Percentiles rank a stretch among this genome's conserved stretches.
Evolutionary conservation across 2,888 invertebrate genomes (phyloP).

Genomic region (Drosophila seclusa): DNA sequence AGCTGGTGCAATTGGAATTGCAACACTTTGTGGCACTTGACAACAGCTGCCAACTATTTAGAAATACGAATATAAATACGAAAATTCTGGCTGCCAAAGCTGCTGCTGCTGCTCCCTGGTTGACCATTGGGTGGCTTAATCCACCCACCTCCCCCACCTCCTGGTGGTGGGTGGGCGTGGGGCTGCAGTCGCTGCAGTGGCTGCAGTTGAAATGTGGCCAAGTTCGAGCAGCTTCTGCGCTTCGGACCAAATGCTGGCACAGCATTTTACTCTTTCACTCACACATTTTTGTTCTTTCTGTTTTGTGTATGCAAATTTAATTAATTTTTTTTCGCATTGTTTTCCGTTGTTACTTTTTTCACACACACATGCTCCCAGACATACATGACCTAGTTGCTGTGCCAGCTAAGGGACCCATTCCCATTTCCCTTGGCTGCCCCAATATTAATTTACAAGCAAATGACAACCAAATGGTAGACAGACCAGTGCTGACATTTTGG

Average conservation of each 20-base stretch:
- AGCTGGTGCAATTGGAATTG: conserved; percentile 54
- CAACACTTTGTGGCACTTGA: conserved; percentile 35
- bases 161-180: not conserved
- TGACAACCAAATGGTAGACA: conserved; percentile 32
- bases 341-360: conserved; percentile 4
- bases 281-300: conserved; percentile 6
- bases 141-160: not conserved
- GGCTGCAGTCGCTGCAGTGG: conserved; percentile 4
- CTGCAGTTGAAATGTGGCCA: conserved; percentile 43
- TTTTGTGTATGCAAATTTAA: conserved; percentile 58
- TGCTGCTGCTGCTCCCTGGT: conserved; percentile 12
- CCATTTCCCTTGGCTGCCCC: conserved; percentile 11
- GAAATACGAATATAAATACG: conserved; percentile 20
- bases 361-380: not conserved
- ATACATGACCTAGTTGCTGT: conserved; percentile 47
- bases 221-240: conserved; percentile 34
- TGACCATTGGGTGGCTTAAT: conserved; percentile 29
- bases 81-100: conserved; percentile 29
- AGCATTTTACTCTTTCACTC: conserved; percentile 33
- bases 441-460: conserved; percentile 39
- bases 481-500: conserved; percentile 2
- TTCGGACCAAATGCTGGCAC: not conserved
- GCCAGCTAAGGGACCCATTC: conserved; percentile 28
- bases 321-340: conserved; percentile 39
- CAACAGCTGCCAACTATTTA: conserved; percentile 36